Percentiles rank a stretch among this genome's conserved stretches.
These are phyloP conservation scores for Belgica antarctica DNA, from an alignment of 2,888 invertebrate species.

Conservation along the genomic window DNA sequence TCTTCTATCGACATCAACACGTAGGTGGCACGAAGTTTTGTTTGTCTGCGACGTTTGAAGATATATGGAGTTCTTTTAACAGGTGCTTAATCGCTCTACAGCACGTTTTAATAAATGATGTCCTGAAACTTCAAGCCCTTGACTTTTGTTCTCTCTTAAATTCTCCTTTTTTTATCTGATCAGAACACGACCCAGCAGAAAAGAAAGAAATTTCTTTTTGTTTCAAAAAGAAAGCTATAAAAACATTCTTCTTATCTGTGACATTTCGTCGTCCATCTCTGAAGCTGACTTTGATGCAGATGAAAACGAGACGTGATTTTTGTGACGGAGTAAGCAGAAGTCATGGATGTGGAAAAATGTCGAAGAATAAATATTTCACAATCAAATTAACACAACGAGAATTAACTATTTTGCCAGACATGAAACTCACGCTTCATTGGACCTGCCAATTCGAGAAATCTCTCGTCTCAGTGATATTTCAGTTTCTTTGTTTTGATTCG, in stretches of 20 bases:
- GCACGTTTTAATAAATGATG: conserved; percentile 24
- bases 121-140: not conserved
- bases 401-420: conserved; percentile 33
- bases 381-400: conserved; percentile 18
- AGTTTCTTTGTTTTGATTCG: not conserved
- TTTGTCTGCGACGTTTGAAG: not conserved
- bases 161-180: conserved; percentile 5
- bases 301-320: conserved; percentile 4
- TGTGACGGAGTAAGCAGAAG: not conserved
- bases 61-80: conserved; percentile 20
- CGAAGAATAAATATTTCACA: conserved; percentile 7
- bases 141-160: not conserved
- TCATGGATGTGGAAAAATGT: conserved; percentile 8
- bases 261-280: conserved; percentile 34
- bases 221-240: not conserved
- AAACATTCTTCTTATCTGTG: conserved; percentile 26
- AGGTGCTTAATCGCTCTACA: conserved; percentile 7
- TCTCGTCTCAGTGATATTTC: not conserved
- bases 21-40: conserved; percentile 8
- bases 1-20: not conserved
- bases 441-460: conserved; percentile 29
- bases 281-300: conserved; percentile 6
- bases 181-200: not conserved
- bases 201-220: not conserved
- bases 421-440: conserved; percentile 25